phyloP scores from a whole-genome alignment of 2,888 invertebrate genomes.

The Tuberolachnus salignus region DNA sequence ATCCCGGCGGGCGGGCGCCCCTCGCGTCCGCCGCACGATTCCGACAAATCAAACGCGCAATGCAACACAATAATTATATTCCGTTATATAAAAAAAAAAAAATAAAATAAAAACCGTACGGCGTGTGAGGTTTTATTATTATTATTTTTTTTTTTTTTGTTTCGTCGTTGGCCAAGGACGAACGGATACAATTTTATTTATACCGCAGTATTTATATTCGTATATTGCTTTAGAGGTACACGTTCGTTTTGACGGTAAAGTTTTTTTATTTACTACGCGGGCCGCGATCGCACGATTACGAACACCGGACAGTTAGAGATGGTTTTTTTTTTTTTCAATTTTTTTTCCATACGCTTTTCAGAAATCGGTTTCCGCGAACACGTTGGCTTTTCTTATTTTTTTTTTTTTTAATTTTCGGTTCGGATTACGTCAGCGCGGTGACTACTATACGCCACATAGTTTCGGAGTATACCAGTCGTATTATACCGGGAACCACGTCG shows the following conservation, averaged over 20 bases:
- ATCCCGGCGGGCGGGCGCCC: no score
- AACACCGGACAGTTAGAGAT: no score
- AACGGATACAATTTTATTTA: neutral
- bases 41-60: no score
- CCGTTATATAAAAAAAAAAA: no score
- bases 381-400: conserved; percentile 7
- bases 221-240: neutral
- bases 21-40: no score
- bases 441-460: neutral
- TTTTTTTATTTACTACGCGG: no score
- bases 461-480: neutral
- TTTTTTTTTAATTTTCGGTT: no score
- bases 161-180: conserved; percentile 26
- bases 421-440: conserved; percentile 20
- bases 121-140: neutral
- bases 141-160: no score
- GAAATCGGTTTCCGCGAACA: conserved; percentile 5
- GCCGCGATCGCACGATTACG: neutral
- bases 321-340: neutral
- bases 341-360: neutral
- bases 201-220: neutral
- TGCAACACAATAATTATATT: no score
- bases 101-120: no score
- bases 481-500: neutral
- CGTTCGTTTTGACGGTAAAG: no score